Evolutionary conservation across 2,113 vertebrate species (phyloP).

Genomic region (Salvelinus namaycush): DNA sequence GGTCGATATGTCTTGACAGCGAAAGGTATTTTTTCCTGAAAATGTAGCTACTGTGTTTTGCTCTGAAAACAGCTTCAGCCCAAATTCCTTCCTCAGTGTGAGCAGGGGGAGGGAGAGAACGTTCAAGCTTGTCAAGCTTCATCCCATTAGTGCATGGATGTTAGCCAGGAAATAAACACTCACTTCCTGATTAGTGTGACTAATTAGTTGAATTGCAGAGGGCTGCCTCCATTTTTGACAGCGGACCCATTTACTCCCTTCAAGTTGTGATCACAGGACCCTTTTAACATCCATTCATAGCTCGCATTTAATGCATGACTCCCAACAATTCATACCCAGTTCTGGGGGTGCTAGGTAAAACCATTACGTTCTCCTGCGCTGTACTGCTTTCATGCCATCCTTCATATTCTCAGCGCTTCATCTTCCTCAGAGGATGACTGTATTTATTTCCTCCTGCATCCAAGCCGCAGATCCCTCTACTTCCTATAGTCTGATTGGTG

Average conservation of each 20-base stretch:
- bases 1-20: no score
- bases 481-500: constrained; percentile 29
- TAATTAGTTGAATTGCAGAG: constrained; percentile 44
- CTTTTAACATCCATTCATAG: constrained; percentile 10
- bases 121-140: not conserved
- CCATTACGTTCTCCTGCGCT: not conserved
- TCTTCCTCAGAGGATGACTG: constrained; percentile 27
- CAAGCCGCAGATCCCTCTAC: constrained; percentile 27
- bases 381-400: constrained; percentile 11
- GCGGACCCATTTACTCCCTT: constrained; percentile 20
- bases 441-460: constrained; percentile 23
- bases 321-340: constrained; percentile 3
- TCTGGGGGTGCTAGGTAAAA: not conserved
- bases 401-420: not conserved
- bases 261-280: not conserved
- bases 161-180: constrained; percentile 20
- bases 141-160: constrained; percentile 9
- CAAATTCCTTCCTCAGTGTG: not conserved
- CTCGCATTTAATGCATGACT: constrained; percentile 12
- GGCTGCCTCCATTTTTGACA: constrained; percentile 29
- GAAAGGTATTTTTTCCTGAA: not conserved
- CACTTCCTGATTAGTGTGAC: constrained; percentile 44
- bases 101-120: not conserved
- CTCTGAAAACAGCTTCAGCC: not conserved
- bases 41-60: no score